Evolutionary conservation across 2,797 vertebrate species (phyloP).

Genomic region (Xiphorhynchus erythropygius): DNA sequence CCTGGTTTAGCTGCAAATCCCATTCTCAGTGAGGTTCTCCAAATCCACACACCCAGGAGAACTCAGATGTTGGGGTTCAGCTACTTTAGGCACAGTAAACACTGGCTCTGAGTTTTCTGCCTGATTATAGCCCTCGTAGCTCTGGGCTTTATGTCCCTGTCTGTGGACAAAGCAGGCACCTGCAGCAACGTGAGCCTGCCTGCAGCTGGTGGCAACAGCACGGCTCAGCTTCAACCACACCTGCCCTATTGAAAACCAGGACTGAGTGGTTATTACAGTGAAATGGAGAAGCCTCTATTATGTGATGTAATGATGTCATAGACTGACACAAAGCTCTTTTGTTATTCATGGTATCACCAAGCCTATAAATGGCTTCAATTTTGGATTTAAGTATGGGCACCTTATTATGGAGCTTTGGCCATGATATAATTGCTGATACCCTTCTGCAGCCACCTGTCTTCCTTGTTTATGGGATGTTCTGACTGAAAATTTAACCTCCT

Average conservation of each 20-base stretch:
- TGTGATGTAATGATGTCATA: not conserved
- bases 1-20: not conserved
- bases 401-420: not conserved
- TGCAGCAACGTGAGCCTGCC: not conserved
- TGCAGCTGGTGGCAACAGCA: not conserved
- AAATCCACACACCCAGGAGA: not conserved
- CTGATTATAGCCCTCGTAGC: not conserved
- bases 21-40: not conserved
- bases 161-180: not conserved
- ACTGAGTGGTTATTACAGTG: not conserved
- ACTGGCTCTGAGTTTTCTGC: not conserved
- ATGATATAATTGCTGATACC: not conserved
- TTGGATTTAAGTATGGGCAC: not conserved
- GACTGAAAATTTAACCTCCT: not conserved
- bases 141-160: not conserved
- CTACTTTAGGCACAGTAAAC: not conserved
- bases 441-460: not conserved
- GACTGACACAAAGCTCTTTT: not conserved
- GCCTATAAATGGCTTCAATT: not conserved
- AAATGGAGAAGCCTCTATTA: not conserved
- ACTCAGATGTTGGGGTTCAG: not conserved
- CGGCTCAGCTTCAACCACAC: not conserved
- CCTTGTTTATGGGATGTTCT: not conserved
- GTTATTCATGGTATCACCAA: not conserved
- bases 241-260: not conserved